Evolutionary conservation across 2,888 invertebrate genomes (phyloP).

Genomic region (Acheta domesticus): DNA sequence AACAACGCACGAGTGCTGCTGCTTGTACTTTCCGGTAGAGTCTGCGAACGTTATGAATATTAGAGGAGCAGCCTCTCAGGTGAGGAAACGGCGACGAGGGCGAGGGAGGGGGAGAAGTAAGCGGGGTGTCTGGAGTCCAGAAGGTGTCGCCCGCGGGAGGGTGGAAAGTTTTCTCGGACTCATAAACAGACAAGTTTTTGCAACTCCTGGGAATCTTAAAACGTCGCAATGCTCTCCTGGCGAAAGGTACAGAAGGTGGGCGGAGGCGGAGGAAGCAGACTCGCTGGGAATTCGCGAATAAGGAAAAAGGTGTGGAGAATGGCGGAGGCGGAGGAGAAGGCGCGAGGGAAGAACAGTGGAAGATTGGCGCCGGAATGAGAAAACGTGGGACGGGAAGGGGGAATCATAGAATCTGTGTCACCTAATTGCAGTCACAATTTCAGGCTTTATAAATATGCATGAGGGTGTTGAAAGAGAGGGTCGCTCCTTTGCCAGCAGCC

Average conservation of each 20-base stretch:
- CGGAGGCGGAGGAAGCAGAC: too few relatives aligned
- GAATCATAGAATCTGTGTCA: slow-evolving; percentile 18
- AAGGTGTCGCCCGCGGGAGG: too few relatives aligned
- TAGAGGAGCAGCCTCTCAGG: background rate
- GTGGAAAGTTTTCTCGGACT: background rate
- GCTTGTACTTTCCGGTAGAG: background rate
- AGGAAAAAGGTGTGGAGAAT: too few relatives aligned
- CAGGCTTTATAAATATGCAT: background rate
- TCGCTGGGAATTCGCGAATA: too few relatives aligned
- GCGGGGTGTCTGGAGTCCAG: background rate
- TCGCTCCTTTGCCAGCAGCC: background rate
- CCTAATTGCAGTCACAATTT: slow-evolving; percentile 7
- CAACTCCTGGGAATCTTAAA: background rate
- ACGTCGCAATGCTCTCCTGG: background rate
- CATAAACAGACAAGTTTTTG: background rate
- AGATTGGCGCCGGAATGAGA: background rate
- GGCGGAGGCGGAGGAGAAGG: background rate
- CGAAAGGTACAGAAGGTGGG: too few relatives aligned
- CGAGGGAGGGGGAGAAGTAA: background rate
- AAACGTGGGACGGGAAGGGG: background rate
- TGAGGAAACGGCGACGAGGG: background rate
- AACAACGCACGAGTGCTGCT: background rate
- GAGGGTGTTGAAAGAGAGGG: background rate
- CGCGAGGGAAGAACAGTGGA: background rate
- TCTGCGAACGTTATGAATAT: background rate